phyloP scores from a whole-genome alignment of 2,113 vertebrate genomes.

The Cichladusa arquata region DNA sequence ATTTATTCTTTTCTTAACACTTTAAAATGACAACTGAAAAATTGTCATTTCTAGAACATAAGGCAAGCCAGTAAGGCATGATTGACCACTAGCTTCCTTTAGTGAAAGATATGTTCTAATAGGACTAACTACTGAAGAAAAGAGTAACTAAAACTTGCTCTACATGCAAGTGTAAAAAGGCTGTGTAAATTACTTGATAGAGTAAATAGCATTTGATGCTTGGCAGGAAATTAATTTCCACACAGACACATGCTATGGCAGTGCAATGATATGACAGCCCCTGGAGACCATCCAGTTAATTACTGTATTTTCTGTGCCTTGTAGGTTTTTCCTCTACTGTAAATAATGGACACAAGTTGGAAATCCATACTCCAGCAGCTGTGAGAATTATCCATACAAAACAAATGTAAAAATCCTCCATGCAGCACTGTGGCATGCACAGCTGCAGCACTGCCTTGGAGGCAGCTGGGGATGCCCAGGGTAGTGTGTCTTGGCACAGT shows the following conservation, averaged over 20 bases:
- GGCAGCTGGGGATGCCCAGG: not conserved
- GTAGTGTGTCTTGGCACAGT: rapidly evolving
- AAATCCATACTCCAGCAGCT: not conserved
- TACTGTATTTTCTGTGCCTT: not conserved
- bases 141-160: not conserved
- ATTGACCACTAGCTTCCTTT: not conserved
- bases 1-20: not conserved
- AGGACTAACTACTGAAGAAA: not conserved
- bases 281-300: not conserved
- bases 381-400: not conserved
- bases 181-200: not conserved
- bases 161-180: not conserved
- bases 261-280: not conserved
- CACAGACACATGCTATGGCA: not conserved
- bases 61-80: not conserved
- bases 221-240: constrained; percentile 26
- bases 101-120: not conserved
- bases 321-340: not conserved
- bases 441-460: not conserved
- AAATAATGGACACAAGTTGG: not conserved
- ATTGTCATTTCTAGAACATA: not conserved
- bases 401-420: not conserved
- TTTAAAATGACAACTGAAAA: not conserved
- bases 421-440: rapidly evolving
- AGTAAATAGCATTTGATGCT: not conserved